Evolutionary conservation across 2,113 vertebrate species (phyloP), one percentile per base, ranked within the genome.

Genomic region (Microcebus griseorufus): DNA sequence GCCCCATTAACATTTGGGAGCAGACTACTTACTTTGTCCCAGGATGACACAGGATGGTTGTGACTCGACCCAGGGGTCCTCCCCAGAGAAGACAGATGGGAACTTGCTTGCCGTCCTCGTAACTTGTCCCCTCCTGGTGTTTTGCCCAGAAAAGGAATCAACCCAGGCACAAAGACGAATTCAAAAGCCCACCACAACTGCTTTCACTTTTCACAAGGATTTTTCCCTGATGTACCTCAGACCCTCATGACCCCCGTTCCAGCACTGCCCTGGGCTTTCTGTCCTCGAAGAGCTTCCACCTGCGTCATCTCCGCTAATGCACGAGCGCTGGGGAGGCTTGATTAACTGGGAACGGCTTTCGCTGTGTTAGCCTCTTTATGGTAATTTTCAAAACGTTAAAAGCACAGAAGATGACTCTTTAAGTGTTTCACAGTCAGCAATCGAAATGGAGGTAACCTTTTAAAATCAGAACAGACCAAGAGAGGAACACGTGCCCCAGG

Each of bases 391-490:
- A 72, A 85, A 73, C 37, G 64, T 65, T 94, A 60, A 89, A 88
- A 92, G 92, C 88, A 37, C 48, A 72, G 62, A 65, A 94, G 78
- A 88, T 42, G 78, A 60, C 83, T 89, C 55, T 62, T 58, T 14
- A 93, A 85, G 51, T 78, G 69, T 75, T 93, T 85, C 69, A 88
- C 58, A 88, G 39, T 85, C 65, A 96, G 73, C 82, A 94, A 95
- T 25, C 75, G 39, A 85, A 76, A 14, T 9, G n/a, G 58, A 70
- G 62, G 69, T 82, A 65, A 22, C 1, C 75, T 93, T 88, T 90
- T 88, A 79, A 42, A 84, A 80, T 90, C 70, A 62, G 81, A 94
- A 34, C 39, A 62, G 32, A 42, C 51, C 67, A 39, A 62, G 70
- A 48, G 32, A 42, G 11, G 69, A 37, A 25, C 32, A 58, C 0